Evolutionary conservation across 2,797 vertebrate species (phyloP), one percentile per base, ranked within the genome.

Genomic region (Naso thynnoides): DNA sequence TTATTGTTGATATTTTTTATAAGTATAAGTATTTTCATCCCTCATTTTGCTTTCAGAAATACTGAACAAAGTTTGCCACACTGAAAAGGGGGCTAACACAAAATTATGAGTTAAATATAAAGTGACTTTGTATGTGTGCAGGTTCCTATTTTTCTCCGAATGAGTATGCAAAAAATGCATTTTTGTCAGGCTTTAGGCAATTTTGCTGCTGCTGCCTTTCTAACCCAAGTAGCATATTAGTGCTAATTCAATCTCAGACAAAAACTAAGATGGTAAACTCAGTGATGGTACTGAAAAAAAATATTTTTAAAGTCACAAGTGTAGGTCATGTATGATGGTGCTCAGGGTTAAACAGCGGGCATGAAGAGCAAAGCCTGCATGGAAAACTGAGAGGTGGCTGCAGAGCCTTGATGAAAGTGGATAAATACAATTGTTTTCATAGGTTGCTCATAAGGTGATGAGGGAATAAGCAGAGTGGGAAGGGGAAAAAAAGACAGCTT

Each of bases 351-450:
- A 57, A 61, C 26, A 39, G 24, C 41, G 73, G 56, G 14, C 23
- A 21, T 29, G 10, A 49, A 11, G 26, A 41, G 47, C 18, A 47
- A 18, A 67, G 44, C 10, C 41, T 48, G 16, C 7, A 54, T 42
- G 41, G 41, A 55, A 38, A 50, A 21, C 18, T 29, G 44, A 53
- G 61, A 47, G 64, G 65, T 70, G 73, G 53, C 78, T 42, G 54
- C 66, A 70, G 36, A 84, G 62, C 64, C 57, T 39, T 50, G 65
- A 83, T 81, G 78, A 82, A 91, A 85, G 82, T 83, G 66, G 61
- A 81, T 88, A 74, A 93, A 90, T 66, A 85, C 58, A 83, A 88
- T 82, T 90, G 81, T 93, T 92, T 89, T 91, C 78, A 83, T 64
- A 90, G 83, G 83, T 83, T 82, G 61, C 31, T 82, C 58, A 55